Conservation (phyloP, 2,113 vertebrate species). For the Copsychus sechellarum region DNA sequence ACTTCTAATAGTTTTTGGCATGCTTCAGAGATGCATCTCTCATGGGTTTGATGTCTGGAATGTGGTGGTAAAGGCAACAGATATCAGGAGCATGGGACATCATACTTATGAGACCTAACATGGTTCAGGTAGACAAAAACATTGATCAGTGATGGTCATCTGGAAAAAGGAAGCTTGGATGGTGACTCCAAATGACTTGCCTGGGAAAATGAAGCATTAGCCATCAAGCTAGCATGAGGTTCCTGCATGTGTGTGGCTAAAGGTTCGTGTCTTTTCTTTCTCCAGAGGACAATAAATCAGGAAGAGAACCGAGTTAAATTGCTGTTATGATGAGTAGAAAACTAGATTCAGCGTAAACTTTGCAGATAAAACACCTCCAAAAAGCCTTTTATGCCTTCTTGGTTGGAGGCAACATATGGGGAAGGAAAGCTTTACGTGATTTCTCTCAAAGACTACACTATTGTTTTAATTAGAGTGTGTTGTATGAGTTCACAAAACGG, state of each 20-base stretch:
- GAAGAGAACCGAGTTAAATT: not conserved
- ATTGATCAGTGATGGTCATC: not conserved
- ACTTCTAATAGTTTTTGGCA: not conserved
- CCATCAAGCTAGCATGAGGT: accelerated
- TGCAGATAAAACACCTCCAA: not conserved
- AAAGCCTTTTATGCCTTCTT: not conserved
- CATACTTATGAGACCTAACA: not conserved
- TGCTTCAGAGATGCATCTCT: not conserved
- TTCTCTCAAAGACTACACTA: not conserved
- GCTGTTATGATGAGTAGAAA: not conserved
- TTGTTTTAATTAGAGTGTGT: not conserved
- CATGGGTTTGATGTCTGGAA: not conserved
- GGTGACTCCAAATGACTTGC: accelerated
- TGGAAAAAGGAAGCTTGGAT: not conserved
- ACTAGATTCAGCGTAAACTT: not conserved
- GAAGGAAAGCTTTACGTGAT: not conserved
- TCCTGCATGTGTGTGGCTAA: not conserved
- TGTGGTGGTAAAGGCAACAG: not conserved
- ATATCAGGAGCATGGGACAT: not conserved
- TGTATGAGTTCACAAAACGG: not conserved
- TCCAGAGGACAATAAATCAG: not conserved
- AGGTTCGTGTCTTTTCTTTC: not conserved
- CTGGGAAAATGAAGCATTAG: not conserved
- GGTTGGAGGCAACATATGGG: not conserved
- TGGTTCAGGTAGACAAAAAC: not conserved